Base-by-base conservation (phyloP, 2,888 invertebrate species). In the Vanessa cardui region DNA sequence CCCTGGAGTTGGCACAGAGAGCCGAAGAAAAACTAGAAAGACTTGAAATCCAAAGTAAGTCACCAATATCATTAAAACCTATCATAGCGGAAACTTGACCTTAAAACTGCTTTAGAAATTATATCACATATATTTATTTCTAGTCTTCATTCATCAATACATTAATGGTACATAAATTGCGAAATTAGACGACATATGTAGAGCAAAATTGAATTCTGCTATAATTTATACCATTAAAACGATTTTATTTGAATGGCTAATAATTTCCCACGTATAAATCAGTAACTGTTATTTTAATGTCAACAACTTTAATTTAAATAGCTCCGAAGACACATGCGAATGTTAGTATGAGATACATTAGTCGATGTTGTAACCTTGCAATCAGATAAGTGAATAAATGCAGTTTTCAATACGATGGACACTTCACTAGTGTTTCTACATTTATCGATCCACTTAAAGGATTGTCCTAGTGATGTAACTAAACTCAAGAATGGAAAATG, bases 21-120 rank as follows among this genome's bases (percentile, higher is more conserved):
- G 89, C 88, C 62, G 89, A 93, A 75, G 94, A 95, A 66, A 93
- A 93, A 77, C 86, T 92, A 75, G 95, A 95, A 85, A 94, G 95
- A 80, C 93, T 94, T 77, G 94, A 94, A 86, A 96, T 96, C 80
- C 94, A 95, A 90, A 95, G 96, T 96, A 92, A 94, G 94, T 93
- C 49, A 67, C 47, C 52, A 66, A 59, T 56, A 70, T 54, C 62
- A 59, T 58, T 59, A 46, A 67, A 63, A 60, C 50, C 63, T 66
- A 66, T 70, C 59, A 61, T 64, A 49, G 65, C 67, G 72, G 70
- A 71, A 62, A 68, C 50, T 45, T 58, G 71, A 50, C 71, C 69
- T 71, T 64, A 61, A 50, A 66, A 71, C 68, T 52, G 66, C 65
- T 62, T 69, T 60, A 70, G 60, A 73, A 68, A 73, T 73, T 71